phyloP scores from a whole-genome alignment of 1,140 invertebrate genomes.

The Macrobrachium nipponense region DNA sequence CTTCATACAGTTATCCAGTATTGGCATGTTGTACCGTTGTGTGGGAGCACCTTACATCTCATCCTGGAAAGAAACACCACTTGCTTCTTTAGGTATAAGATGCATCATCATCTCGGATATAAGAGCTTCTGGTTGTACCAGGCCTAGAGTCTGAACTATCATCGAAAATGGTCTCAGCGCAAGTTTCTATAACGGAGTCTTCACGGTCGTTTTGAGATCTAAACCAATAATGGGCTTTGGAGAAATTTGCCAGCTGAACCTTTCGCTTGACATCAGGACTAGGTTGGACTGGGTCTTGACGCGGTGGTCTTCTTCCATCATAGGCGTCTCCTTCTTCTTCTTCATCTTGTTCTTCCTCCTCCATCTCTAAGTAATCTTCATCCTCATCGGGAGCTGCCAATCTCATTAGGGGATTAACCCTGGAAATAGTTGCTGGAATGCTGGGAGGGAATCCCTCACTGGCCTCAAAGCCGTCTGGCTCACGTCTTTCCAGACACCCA shows the following conservation, averaged over 20 bases:
- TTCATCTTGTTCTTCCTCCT: background rate
- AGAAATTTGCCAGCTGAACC: conserved; percentile 35
- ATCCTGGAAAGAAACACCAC: background rate
- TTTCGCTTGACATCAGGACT: conserved; percentile 4
- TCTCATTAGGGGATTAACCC: conserved; percentile 36
- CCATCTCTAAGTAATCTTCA: background rate
- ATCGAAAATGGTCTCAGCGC: conserved; percentile 38
- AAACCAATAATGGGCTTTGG: conserved; percentile 44
- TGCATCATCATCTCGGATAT: conserved; percentile 30
- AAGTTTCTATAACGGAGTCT: conserved; percentile 40
- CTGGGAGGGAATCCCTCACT: conserved; percentile 37
- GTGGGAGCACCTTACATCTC: background rate
- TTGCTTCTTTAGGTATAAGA: conserved; percentile 9
- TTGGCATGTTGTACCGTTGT: too few species aligned
- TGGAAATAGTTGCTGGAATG: conserved; percentile 23
- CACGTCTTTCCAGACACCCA: conserved; percentile 21
- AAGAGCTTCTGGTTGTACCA: background rate
- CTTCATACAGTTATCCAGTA: too few species aligned
- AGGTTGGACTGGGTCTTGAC: too few species aligned
- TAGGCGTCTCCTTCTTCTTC: too few species aligned
- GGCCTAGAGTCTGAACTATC: conserved; percentile 8
- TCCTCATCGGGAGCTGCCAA: conserved; percentile 20
- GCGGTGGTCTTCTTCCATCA: too few species aligned
- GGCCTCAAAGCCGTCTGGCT: conserved; percentile 49
- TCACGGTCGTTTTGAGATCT: conserved; percentile 50